Base-by-base conservation (phyloP, 1,140 invertebrate species). In the Hirudo medicinalis region DNA sequence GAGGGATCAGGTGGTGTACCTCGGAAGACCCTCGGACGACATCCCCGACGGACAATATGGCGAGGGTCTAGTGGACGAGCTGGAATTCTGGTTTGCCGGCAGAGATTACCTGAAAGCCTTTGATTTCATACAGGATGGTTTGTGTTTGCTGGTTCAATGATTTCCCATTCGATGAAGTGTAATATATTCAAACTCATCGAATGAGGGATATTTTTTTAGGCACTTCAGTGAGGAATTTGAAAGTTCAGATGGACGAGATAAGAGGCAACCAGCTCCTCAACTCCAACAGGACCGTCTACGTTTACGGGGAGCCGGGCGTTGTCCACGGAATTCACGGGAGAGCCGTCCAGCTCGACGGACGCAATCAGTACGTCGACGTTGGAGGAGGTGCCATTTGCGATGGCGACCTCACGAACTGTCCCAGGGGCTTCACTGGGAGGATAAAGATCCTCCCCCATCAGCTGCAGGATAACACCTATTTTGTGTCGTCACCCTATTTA, bases 81-180 rank as follows among this genome's bases (percentile, higher is more conserved):
- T 82, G 0, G 76, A 78, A 69, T 79, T 77, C 67, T 80, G 78
- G 78, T 78, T 79, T 74, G 78, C 78, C 0, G 40, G 69, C 22
- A 29, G 72, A 17, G 72, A 75, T 67, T 40, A 71, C 27, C 74
- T 73, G 54, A 66, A 66, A 27, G 29, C 72, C 9, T 66, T 71
- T 29, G 54, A 60, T 40, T 63, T 73, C n/a, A 57, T 76, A 20
- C 53, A 57, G 25, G 69, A 66, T 57, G 72, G 74, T 69, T 1
- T 8, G 43, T 49, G 15, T 63, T 63, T n/a, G 19, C 17, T 63
- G 4, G 11, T 49, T 49, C 11, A 13, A 13, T 49, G 43, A 49
- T 49, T 49, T 36, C 32, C 6, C 43, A 49, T 49, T 49, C 11
- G 15, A 49, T 49, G 9, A 17, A 49, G 3, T 8, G 11, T 49